Evolutionary conservation across 2,113 vertebrate species (phyloP), one percentile per base, ranked within the genome.

Genomic region (Syngnathus scovelli): DNA sequence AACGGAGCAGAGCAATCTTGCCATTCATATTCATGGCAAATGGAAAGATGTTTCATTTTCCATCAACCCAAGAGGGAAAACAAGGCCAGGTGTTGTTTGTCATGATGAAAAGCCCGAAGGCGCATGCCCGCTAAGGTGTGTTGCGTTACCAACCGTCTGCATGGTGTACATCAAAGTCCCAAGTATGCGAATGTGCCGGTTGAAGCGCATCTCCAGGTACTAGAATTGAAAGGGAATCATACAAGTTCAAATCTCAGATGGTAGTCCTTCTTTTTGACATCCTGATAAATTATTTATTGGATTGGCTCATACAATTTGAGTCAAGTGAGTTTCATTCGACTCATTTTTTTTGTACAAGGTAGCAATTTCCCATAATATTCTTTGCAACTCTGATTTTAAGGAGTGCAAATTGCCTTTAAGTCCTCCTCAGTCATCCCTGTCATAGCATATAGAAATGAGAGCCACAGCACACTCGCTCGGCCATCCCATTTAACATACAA

Each of bases 121-220:
- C 7, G 46, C 16, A 18, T 49, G 46, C 18, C 7, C 0, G 18
- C 46, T 3, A 6, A 7, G 0, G 19, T 15, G 18, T 61, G 66
- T 37, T 52, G 4, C 21, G 49, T 70, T 61, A 91, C 92, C 75
- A 79, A 92, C 92, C 79, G 92, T 92, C 72, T 92, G 92, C 41
- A 61, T 6, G 16, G 92, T 91, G 83, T 91, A 93, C 89, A 93
- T 89, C 38, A 82, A 67, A 62, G 92, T 93, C 41, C 92, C 92
- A 16, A 92, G 80, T 46, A 91, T 2, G 38, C 90, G 89, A 56
- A 90, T 79, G 21, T 60, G 38, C 56, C 83, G 86, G 55, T 80
- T 91, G 76, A 87, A 93, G 52, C 92, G 89, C 86, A 88, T 44
- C 72, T 90, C 90, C 78, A 93, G 82, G 78, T 93, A 93, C 92